Conservation (phyloP, 64 coral and sea anemone species). For the Montipora foliosa region DNA sequence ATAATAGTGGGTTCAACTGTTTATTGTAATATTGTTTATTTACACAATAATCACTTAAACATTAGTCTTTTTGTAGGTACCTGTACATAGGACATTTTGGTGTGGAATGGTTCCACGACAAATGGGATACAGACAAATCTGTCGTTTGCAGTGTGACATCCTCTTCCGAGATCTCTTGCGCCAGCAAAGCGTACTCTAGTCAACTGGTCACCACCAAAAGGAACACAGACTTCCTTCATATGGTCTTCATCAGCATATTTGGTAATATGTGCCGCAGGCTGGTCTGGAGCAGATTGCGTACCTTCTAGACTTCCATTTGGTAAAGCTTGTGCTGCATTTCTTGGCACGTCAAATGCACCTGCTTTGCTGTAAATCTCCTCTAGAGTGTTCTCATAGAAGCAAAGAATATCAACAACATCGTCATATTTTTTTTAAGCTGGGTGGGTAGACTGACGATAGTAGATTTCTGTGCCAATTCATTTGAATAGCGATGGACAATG, state of each 20-base stretch:
- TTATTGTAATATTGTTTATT: not conserved
- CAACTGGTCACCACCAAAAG: constrained; percentile 53
- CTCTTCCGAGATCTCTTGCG: constrained; percentile 42
- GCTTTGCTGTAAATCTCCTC: constrained; percentile 23
- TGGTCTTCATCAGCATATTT: constrained; percentile 18
- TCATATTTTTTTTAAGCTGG: constrained; percentile 49
- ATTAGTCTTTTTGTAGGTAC: constrained; percentile 10
- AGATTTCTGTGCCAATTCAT: constrained; percentile 37
- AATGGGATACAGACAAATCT: constrained; percentile 67
- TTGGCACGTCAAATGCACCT: not conserved
- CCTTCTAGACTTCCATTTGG: constrained; percentile 4
- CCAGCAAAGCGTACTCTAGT: constrained; percentile 67
- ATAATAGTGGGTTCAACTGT: not conserved
- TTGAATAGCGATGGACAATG: constrained; percentile 19
- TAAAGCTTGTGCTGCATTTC: not conserved
- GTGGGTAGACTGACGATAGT: not conserved
- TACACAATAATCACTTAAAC: not conserved
- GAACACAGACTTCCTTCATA: constrained; percentile 25
- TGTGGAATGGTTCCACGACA: constrained; percentile 44
- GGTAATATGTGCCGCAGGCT: constrained; percentile 23
- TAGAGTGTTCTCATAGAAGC: constrained; percentile 23
- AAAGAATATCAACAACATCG: constrained; percentile 45
- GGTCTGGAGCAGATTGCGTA: constrained; percentile 20
- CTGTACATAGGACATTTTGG: constrained; percentile 54
- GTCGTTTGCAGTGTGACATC: constrained; percentile 65